Base-by-base conservation (phyloP, 2,888 invertebrate genomes). In the Tipula unca region DNA sequence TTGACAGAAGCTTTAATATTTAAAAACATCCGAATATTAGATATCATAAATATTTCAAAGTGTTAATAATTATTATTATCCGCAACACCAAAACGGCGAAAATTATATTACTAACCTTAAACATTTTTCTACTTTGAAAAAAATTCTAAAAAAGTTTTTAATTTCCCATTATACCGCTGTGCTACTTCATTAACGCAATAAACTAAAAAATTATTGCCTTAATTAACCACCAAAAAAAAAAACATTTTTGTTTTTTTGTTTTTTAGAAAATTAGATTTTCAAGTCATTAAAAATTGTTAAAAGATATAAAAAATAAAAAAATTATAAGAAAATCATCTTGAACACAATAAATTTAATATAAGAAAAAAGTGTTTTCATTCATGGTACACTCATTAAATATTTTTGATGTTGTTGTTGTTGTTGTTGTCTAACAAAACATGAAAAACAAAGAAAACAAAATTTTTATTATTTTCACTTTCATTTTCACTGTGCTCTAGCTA, bases 271-370 rank as follows among this genome's bases (percentile, higher is more conserved):
- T 69, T 69, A 69, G 69, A 69, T 69, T 69, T 69, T 69, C 69
- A 69, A 69, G 69, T 69, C 69, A 69, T 69, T 69, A 69, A 69
- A 69, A 69, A 69, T 69, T 69, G 69, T 69, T 69, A 69, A 25
- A 69, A 69, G 69, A 69, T 69, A 69, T 69, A 69, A 69, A 69
- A 69, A 69, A 69, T 25, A 69, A 69, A 25, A 69, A 69, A 69
- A 69, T 69, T 69, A 69, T 69, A 69, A 69, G 69, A 69, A 69
- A 69, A 25, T 69, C 69, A 69, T 69, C 69, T 69, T 69, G 69
- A 69, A 69, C 69, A 69, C 69, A 69, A 69, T 69, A 69, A 69
- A 69, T 69, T 69, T 25, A 69, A 69, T 69, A 48, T 48, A 48
- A n/a, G n/a, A n/a, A n/a, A 32, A 32, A 6, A 32, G 48, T 54